phyloP scores from a whole-genome alignment of 2,888 invertebrate genomes.

The Rhimphoctona megacephalus region DNA sequence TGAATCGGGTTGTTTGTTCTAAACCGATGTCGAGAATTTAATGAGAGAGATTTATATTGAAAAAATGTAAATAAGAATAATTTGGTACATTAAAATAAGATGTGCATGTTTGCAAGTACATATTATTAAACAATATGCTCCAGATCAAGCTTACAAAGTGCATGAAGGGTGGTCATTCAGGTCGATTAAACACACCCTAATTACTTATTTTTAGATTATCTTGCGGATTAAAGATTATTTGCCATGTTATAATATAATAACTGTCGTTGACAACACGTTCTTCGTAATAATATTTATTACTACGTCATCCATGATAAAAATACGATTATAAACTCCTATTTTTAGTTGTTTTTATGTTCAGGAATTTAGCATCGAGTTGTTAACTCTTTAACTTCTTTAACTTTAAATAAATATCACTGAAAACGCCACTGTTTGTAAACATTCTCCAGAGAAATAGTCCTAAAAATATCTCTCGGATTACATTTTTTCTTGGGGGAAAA shows the following conservation, averaged over 20 bases:
- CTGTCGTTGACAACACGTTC: not conserved
- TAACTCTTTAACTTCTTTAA: not conserved
- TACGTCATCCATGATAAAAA: not conserved
- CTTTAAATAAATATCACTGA: not conserved
- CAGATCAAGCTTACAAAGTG: not conserved
- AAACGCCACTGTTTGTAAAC: not conserved
- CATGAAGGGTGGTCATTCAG: not conserved
- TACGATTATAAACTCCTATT: not conserved
- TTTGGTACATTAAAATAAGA: not conserved
- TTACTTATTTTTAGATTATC: conserved; percentile 3
- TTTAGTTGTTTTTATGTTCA: not conserved
- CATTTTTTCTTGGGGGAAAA: not conserved
- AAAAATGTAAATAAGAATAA: not conserved
- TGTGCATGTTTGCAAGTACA: not conserved
- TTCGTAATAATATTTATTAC: not conserved
- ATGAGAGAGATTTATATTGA: not conserved
- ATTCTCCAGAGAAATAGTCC: not conserved
- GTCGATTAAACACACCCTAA: not conserved
- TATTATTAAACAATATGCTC: not conserved
- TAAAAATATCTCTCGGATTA: not conserved
- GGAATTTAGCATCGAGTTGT: not conserved
- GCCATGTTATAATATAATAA: not conserved
- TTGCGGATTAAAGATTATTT: not conserved
- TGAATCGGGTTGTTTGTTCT: not conserved
- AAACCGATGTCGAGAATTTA: not conserved